Base-by-base conservation (phyloP, 2,888 invertebrate genomes). In the Drosophila koepferae region DNA sequence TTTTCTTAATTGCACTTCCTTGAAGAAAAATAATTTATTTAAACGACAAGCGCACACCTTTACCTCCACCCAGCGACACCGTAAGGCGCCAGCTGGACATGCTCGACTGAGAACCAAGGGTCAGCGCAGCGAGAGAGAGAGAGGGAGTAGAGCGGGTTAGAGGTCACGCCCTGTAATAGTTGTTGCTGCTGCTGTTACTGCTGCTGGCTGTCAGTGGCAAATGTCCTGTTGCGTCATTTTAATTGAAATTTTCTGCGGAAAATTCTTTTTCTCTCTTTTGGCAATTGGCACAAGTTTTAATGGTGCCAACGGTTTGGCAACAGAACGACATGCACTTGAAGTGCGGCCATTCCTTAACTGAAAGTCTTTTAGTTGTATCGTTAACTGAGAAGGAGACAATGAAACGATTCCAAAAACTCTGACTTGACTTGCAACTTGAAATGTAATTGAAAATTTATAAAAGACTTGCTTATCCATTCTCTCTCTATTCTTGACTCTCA, bases 1-100 rank as follows among this genome's bases (percentile, higher is more conserved):
- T 91, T 92, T 91, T 91, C 91, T 92, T 92, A 92, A 92, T 92
- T 92, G 91, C 92, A 91, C 90, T 92, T 92, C 89, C 89, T 89
- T 87, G 80, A 92, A 90, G 89, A 90, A 88, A 91, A 90, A 91
- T 92, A 90, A 92, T 92, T 91, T 91, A 92, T 91, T 92, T 91
- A 92, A 92, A 91, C 90, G 91, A 91, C 91, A 91, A 87, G 90
- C 89, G 90, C 91, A 91, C 86, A 88, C 88, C 82, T 86, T 78
- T 66, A 12, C 31, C 49, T 48, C 23, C 38, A 41, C 44, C 28
- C 51, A 48, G 43, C 54, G 41, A 44, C 63, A 40, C 38, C 53
- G 44, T 48, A 3, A 46, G 34, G 38, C 44, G 65, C 73, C 66
- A 66, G 54, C 62, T 67, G 58, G 56, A 55, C 62, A 12, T 16